A percentile compares a stretch with the other conserved stretches of the same genome.
Evolutionary conservation across 2,113 vertebrate species (phyloP).

Genomic region (Xenopus laevis): DNA sequence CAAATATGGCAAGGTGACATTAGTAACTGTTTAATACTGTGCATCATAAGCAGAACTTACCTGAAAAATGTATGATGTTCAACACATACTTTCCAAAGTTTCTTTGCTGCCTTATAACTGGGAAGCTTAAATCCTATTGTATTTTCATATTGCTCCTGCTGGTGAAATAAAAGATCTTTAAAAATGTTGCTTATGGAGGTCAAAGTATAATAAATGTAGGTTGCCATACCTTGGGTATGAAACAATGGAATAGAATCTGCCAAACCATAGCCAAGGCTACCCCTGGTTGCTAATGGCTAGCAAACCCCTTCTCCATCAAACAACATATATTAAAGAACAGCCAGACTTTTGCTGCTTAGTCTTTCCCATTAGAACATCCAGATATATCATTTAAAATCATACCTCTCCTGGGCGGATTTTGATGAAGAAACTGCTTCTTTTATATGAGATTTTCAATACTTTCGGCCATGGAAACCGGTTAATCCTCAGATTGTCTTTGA

Average conservation of each 20-base stretch:
- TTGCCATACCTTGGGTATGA: too few relatives aligned
- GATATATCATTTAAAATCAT: not conserved
- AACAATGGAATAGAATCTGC: too few relatives aligned
- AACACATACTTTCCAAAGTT: constrained; percentile 97
- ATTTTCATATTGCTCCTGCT: constrained; percentile 95
- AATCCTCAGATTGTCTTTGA: constrained; percentile 96
- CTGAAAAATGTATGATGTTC: constrained; percentile 99
- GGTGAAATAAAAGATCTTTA: constrained; percentile 2
- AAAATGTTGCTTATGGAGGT: not conserved
- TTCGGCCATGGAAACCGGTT: constrained; percentile 98
- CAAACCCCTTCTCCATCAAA: too few relatives aligned
- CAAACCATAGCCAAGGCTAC: too few relatives aligned
- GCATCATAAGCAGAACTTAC: constrained; percentile 53
- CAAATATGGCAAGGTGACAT: too few relatives aligned
- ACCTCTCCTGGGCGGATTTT: constrained; percentile 96
- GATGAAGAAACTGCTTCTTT: constrained; percentile 95
- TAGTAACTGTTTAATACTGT: too few relatives aligned
- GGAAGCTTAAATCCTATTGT: constrained; percentile 97
- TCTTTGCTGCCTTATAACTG: constrained; percentile 94
- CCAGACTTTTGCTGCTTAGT: too few relatives aligned
- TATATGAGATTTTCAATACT: constrained; percentile 96
- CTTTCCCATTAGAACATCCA: too few relatives aligned
- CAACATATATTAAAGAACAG: too few relatives aligned
- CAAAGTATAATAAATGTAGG: too few relatives aligned
- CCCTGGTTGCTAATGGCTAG: too few relatives aligned